Evolutionary conservation across 2,797 vertebrate species (phyloP).

Genomic region (Anguilla marmorata): DNA sequence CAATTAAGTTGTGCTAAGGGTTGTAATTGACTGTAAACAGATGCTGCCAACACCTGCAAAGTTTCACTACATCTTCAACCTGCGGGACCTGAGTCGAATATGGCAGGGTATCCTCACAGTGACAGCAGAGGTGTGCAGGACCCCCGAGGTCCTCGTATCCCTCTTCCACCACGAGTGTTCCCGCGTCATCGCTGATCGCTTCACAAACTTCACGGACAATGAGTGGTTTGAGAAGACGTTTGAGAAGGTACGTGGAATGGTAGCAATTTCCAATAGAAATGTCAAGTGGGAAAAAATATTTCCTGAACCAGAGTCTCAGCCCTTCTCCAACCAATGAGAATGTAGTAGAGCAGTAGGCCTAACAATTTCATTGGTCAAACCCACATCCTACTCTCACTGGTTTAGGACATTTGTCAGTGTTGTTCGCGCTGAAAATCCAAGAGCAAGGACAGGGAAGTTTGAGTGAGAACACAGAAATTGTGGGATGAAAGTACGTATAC

Average conservation of each 20-base stretch:
- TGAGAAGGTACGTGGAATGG: conserved; percentile 62
- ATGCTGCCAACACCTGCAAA: conserved; percentile 84
- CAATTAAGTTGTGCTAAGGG: neutral
- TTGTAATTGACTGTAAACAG: conserved; percentile 51
- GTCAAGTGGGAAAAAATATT: neutral
- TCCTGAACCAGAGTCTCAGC: too few species aligned
- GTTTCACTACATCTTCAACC: conserved; percentile 86
- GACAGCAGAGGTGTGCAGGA: conserved; percentile 71
- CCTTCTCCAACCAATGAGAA: too few species aligned
- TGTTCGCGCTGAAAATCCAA: too few species aligned
- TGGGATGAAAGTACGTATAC: too few species aligned
- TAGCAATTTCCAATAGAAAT: neutral
- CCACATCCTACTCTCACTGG: too few species aligned
- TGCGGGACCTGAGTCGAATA: conserved; percentile 81
- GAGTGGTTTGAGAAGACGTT: conserved; percentile 68
- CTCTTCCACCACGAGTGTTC: conserved; percentile 80
- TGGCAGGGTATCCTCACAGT: conserved; percentile 82
- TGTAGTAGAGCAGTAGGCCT: too few species aligned
- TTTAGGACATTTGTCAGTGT: too few species aligned
- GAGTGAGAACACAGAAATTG: too few species aligned
- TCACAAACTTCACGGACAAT: conserved; percentile 71
- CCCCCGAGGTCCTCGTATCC: conserved; percentile 64
- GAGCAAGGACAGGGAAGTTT: too few species aligned
- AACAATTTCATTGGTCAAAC: too few species aligned
- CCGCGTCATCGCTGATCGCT: conserved; percentile 79